Percentiles rank a stretch among this genome's conserved stretches.
phyloP scores from a whole-genome alignment of 2,113 vertebrate species.

The Otus sunia region DNA sequence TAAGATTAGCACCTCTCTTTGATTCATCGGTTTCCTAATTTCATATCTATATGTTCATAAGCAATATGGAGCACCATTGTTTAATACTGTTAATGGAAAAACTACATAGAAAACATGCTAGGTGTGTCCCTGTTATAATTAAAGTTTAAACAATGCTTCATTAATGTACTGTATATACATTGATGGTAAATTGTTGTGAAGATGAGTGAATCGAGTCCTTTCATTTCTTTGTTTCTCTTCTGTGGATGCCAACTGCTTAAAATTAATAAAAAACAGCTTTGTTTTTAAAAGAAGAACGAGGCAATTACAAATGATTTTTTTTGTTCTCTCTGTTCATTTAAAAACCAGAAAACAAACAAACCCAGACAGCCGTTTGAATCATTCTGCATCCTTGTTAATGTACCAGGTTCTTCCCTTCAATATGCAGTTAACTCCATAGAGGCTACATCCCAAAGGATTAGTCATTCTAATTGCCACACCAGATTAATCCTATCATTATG shows the following conservation, averaged over 20 bases:
- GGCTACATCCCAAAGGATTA: constrained; percentile 60
- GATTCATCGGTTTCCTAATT: constrained; percentile 87
- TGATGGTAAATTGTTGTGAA: constrained; percentile 90
- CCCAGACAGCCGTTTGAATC: constrained; percentile 56
- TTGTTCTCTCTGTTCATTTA: constrained; percentile 78
- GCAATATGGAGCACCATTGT: constrained; percentile 99
- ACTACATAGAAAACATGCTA: constrained; percentile 84
- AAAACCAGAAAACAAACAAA: constrained; percentile 72
- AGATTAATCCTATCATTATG: constrained; percentile 53
- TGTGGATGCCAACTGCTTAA: constrained; percentile 92
- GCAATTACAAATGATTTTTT: constrained; percentile 67
- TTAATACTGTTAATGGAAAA: constrained; percentile 91
- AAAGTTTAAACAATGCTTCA: constrained; percentile 92
- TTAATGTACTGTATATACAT: constrained; percentile 90
- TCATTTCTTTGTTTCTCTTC: constrained; percentile 87
- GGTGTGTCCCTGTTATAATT: constrained; percentile 92
- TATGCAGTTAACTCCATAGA: constrained; percentile 69
- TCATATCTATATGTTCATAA: constrained; percentile 97
- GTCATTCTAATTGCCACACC: constrained; percentile 59
- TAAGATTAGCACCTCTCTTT: constrained; percentile 90
- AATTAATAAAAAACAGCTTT: constrained; percentile 78
- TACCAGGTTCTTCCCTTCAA: constrained; percentile 63
- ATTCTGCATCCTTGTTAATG: constrained; percentile 63
- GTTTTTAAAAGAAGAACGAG: constrained; percentile 72
- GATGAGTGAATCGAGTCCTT: constrained; percentile 82